phyloP scores from a whole-genome alignment of 2,888 invertebrate genomes.

The Caradrina kadenii region DNA sequence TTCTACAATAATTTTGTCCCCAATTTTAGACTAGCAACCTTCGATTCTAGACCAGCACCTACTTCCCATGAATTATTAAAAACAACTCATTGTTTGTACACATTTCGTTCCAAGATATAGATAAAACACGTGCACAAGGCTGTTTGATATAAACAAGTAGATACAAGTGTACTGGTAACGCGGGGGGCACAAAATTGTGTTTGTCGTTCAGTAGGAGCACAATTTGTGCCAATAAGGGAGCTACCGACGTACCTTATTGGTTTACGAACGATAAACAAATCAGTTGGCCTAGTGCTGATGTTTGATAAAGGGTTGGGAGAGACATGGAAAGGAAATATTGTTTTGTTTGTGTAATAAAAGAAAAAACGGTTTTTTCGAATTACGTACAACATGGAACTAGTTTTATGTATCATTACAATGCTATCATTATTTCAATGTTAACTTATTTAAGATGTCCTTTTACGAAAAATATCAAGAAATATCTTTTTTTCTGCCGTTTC shows the following conservation, averaged over 20 bases:
- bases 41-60: slow-evolving; percentile 29
- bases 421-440: no score
- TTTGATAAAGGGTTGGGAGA: slow-evolving; percentile 41
- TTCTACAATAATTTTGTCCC: not conserved
- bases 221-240: slow-evolving; percentile 60
- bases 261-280: slow-evolving; percentile 60
- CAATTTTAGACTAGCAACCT: slow-evolving; percentile 6
- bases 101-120: slow-evolving; percentile 47
- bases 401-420: no score
- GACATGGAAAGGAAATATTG: slow-evolving; percentile 28
- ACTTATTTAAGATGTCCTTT: no score
- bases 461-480: no score
- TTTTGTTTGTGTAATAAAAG: slow-evolving; percentile 8
- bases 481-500: no score
- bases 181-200: slow-evolving; percentile 59
- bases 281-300: slow-evolving; percentile 51
- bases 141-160: slow-evolving; percentile 53
- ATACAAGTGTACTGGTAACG: slow-evolving; percentile 39
- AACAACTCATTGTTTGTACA: slow-evolving; percentile 36
- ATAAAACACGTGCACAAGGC: slow-evolving; percentile 57
- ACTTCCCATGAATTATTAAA: slow-evolving; percentile 41
- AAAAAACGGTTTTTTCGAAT: not conserved
- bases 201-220: slow-evolving; percentile 53
- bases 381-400: not conserved
- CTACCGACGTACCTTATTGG: slow-evolving; percentile 47